phyloP scores from a whole-genome alignment of 2,797 vertebrate genomes.

The Phrynocephalus forsythii region DNA sequence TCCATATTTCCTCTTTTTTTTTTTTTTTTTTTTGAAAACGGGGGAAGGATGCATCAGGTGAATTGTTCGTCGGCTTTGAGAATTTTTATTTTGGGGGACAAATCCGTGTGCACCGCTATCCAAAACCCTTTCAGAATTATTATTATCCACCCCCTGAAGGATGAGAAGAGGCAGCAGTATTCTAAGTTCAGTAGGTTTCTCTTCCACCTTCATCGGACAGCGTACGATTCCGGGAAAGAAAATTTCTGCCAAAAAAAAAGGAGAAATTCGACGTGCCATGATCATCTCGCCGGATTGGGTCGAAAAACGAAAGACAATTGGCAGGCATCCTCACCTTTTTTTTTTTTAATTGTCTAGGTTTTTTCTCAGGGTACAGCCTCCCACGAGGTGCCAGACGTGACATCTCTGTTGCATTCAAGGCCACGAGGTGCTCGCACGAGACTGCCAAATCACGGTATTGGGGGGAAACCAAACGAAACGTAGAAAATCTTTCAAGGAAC shows the following conservation, averaged over 20 bases:
- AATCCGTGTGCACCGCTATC: not conserved
- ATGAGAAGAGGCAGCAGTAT: not conserved
- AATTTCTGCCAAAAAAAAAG: not conserved
- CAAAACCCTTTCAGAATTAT: not conserved
- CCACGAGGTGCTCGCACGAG: conserved; percentile 73
- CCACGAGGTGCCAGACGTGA: conserved; percentile 66
- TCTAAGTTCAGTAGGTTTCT: not conserved
- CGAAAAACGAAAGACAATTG: conserved; percentile 19
- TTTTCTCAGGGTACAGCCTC: conserved; percentile 76
- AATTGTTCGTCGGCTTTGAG: not conserved
- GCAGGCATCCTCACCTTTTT: conserved; percentile 45
- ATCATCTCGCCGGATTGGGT: conserved; percentile 7
- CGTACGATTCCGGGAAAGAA: not conserved
- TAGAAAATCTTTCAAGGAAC: conserved; percentile 32
- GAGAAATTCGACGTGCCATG: conserved; percentile 49
- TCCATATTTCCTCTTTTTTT: not conserved
- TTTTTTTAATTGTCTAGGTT: conserved; percentile 65
- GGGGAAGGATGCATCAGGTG: not conserved
- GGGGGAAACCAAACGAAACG: not conserved
- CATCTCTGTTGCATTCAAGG: conserved; percentile 62
- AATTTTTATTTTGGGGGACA: not conserved
- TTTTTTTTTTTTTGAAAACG: not conserved
- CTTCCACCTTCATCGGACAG: not conserved
- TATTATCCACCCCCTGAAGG: not conserved
- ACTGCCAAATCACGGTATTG: conserved; percentile 65